Conservation (phyloP, 2,113 vertebrate species). For the Poeciliopsis retropinna region DNA sequence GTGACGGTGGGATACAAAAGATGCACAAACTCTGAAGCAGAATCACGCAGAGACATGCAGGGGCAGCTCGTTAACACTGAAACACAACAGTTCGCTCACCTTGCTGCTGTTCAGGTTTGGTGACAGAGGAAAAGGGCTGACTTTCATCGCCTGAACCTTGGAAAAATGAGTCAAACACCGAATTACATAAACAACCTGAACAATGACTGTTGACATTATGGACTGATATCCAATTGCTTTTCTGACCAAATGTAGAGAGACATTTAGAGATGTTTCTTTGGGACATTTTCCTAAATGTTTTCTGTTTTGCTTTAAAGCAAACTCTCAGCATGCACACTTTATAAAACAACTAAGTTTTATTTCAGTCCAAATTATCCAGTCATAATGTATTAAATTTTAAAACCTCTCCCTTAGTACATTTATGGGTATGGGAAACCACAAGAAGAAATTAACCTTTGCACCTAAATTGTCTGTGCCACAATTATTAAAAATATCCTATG, state of each 20-base stretch:
- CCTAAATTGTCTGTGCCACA: not conserved
- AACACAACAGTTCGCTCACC: conserved; percentile 69
- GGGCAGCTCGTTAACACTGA: conserved; percentile 18
- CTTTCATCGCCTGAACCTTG: conserved; percentile 86
- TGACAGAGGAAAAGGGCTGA: conserved; percentile 83
- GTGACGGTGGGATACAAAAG: conserved; percentile 61
- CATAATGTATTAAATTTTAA: not conserved
- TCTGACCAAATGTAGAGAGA: not conserved
- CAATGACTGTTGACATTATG: not conserved
- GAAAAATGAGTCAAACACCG: conserved; percentile 30
- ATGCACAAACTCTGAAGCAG: conserved; percentile 42
- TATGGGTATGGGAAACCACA: not conserved
- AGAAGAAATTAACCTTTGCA: not conserved
- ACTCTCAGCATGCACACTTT: not conserved
- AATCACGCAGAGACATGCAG: conserved; percentile 37
- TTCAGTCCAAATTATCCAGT: not conserved
- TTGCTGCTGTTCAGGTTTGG: conserved; percentile 83
- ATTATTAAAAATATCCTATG: not conserved
- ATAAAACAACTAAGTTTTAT: not conserved
- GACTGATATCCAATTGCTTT: not conserved
- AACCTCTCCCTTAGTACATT: not conserved
- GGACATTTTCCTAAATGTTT: too few relatives aligned
- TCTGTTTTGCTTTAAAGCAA: not conserved
- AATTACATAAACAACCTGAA: not conserved
- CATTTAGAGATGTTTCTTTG: not conserved